Percentiles rank a stretch among this genome's conserved stretches.
Evolutionary conservation across 2,797 vertebrate species (phyloP).

Genomic region (Diplodus sargus): DNA sequence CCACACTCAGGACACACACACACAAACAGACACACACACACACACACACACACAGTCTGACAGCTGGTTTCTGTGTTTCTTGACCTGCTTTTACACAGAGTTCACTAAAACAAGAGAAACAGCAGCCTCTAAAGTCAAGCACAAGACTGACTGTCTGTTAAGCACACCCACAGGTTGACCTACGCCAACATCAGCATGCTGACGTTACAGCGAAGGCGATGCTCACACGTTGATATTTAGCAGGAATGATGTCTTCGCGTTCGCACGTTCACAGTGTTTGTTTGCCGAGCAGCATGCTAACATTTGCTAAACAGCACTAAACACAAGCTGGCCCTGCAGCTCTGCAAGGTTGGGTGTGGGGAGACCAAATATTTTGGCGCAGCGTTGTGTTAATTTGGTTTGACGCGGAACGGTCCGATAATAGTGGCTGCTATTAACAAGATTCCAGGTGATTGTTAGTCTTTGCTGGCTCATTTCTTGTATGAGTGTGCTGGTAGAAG

Average conservation of each 20-base stretch:
- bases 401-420: too few species aligned
- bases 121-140: neutral
- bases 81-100: neutral
- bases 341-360: too few species aligned
- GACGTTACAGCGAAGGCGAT: neutral
- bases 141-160: neutral
- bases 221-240: neutral
- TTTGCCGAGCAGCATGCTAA: neutral
- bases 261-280: neutral
- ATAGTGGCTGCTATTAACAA: too few species aligned
- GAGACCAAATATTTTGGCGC: too few species aligned
- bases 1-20: conserved; percentile 8
- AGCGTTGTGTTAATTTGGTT: too few species aligned
- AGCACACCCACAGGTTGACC: neutral
- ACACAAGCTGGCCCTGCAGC: neutral
- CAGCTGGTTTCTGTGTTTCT: neutral
- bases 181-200: neutral
- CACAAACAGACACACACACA: neutral
- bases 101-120: neutral
- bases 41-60: conserved; percentile 7
- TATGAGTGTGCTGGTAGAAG: too few species aligned
- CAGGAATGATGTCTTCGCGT: neutral
- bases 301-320: neutral
- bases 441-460: too few species aligned
- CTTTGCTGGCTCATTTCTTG: too few species aligned